Base-by-base conservation (phyloP, 2,888 invertebrate genomes). In the Pachliopta kotzebuea region DNA sequence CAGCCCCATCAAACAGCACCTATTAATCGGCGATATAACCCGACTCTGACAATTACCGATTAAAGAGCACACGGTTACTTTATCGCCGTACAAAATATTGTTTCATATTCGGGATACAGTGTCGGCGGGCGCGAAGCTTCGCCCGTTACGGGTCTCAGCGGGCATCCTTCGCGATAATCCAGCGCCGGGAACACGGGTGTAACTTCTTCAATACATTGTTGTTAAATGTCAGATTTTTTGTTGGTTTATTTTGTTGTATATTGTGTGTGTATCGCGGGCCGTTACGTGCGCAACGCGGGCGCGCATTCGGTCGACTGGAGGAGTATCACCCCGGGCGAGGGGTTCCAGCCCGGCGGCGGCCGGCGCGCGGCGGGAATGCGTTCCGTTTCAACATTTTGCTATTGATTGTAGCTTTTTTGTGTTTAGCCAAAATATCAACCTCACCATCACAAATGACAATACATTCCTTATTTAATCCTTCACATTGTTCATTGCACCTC, bases 71-170 rank as follows among this genome's bases (percentile, higher is more conserved):
- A 81, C 83, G 82, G 78, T 75, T 77, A 83, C 88, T 88, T 88
- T 89, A 86, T 89, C 79, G 78, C 71, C 69, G 79, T 79, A 84
- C 83, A 78, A 85, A 88, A 85, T 84, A 86, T 84, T 84, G 80
- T 88, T 87, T 87, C 82, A 85, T 85, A 85, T 84, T 77, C 78
- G 81, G 78, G 76, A 76, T 75, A 74, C 73, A 77, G 71, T 74
- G 79, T 77, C 79, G 78, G 78, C 79, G 75, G 72, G 76, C 78
- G 77, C 76, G 74, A 77, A 78, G 74, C 79, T 80, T 56, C 21
- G 75, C 74, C 74, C 69, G 72, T 76, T 70, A 65, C 63, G 76
- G 78, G 78, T 70, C 65, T 70, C 57, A 67, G 67, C 68, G 67
- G 68, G 71, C 70, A 63, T 66, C 68, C 63, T 52, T 72, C 63